phyloP scores from a whole-genome alignment of 2,888 invertebrate species.

The Kryphioiulus occultus region DNA sequence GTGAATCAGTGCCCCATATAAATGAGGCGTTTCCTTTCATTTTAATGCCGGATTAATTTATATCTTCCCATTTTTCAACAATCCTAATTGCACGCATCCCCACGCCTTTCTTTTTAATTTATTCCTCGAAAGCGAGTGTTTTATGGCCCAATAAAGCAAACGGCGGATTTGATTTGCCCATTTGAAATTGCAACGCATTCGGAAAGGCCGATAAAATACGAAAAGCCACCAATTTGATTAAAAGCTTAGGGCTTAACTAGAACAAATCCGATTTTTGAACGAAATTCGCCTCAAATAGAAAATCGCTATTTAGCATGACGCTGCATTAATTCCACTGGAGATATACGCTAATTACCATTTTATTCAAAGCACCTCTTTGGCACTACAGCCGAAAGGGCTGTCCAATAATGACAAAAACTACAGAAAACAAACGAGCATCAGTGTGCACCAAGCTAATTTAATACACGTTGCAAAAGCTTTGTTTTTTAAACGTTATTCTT shows the following conservation, averaged over 20 bases:
- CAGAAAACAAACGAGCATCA: no score
- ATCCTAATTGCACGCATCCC: slow-evolving; percentile 5
- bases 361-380: no score
- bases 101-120: not conserved
- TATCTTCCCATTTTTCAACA: not conserved
- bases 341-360: no score
- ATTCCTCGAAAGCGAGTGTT: not conserved
- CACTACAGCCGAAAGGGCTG: no score
- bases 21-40: not conserved
- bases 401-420: no score
- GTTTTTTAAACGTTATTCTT: no score
- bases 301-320: not conserved
- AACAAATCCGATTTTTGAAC: not conserved
- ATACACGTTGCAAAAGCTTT: no score
- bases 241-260: not conserved
- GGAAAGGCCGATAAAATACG: not conserved
- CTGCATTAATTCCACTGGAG: not conserved
- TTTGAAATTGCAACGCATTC: not conserved
- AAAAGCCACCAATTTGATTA: not conserved
- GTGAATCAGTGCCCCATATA: not conserved
- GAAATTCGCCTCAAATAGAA: not conserved
- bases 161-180: not conserved
- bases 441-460: no score
- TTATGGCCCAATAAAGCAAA: not conserved
- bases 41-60: not conserved